phyloP scores from a whole-genome alignment of 2,888 invertebrate genomes.

The Xylocampa areola region DNA sequence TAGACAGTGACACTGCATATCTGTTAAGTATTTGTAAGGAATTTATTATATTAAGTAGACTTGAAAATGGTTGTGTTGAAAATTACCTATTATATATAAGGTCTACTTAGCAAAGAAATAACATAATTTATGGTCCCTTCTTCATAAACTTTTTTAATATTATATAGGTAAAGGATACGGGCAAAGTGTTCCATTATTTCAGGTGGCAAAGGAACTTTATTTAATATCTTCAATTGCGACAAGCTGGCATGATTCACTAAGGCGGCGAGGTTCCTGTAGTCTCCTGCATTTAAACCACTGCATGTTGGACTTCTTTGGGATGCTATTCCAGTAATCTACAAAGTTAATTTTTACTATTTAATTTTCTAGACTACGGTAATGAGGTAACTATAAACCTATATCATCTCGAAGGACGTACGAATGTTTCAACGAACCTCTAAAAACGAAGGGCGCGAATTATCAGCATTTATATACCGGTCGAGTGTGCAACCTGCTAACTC shows the following conservation, averaged over 20 bases:
- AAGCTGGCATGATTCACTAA: constrained; percentile 92
- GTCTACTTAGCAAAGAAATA: too few relatives aligned
- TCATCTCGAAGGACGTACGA: constrained; percentile 2
- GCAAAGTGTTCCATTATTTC: constrained; percentile 98
- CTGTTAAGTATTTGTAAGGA: constrained; percentile 85
- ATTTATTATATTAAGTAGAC: constrained; percentile 46
- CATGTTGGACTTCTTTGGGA: constrained; percentile 93
- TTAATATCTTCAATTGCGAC: constrained; percentile 94
- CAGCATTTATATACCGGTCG: constrained; percentile 92
- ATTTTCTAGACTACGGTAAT: too few relatives aligned
- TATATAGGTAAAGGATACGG: constrained; percentile 93
- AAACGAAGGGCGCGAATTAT: constrained; percentile 93
- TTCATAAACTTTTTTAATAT: too few relatives aligned
- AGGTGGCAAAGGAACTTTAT: constrained; percentile 96
- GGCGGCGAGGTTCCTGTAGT: constrained; percentile 95
- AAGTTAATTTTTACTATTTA: too few relatives aligned
- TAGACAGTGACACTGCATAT: constrained; percentile 98
- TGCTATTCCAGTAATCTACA: constrained; percentile 91
- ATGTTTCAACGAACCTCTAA: constrained; percentile 85
- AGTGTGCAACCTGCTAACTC: constrained; percentile 95
- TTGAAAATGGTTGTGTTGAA: too few relatives aligned
- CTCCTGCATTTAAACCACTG: constrained; percentile 97
- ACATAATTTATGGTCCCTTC: too few relatives aligned
- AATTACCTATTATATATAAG: too few relatives aligned
- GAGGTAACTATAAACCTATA: background rate